These are phyloP conservation scores for Dioctria rufipes DNA, from an alignment of 2,888 invertebrate species.

Conservation along the genomic window DNA sequence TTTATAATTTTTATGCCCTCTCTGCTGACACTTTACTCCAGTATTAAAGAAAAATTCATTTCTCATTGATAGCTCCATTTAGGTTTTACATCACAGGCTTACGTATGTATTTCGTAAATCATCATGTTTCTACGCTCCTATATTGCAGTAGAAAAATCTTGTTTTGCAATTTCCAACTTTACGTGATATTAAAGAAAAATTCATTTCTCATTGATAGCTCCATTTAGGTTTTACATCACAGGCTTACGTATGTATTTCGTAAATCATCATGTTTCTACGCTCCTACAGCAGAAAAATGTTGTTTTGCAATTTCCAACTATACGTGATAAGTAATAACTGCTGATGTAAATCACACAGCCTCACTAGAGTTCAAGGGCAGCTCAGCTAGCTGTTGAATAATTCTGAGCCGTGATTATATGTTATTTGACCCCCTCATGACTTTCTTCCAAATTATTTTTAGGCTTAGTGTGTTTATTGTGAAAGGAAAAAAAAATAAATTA, in stretches of 20 bases:
- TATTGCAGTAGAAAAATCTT: background rate
- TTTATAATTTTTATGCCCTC: no score
- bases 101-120: background rate
- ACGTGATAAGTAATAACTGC: background rate
- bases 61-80: background rate
- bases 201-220: background rate
- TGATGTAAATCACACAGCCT: background rate
- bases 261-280: background rate
- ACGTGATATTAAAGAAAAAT: background rate
- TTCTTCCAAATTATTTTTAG: background rate
- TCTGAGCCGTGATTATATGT: background rate
- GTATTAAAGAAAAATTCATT: background rate
- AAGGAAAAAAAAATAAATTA: background rate
- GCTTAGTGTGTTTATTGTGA: background rate
- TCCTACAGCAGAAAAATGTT: background rate
- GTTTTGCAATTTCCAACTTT: background rate
- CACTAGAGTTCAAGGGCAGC: background rate
- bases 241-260: no score
- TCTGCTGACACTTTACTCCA: no score
- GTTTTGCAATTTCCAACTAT: background rate
- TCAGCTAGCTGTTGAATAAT: background rate
- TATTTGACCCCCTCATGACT: background rate
- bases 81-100: no score
- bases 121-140: background rate
- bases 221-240: background rate